phyloP scores from a whole-genome alignment of 2,113 vertebrate species.

The Setophaga petechia region DNA sequence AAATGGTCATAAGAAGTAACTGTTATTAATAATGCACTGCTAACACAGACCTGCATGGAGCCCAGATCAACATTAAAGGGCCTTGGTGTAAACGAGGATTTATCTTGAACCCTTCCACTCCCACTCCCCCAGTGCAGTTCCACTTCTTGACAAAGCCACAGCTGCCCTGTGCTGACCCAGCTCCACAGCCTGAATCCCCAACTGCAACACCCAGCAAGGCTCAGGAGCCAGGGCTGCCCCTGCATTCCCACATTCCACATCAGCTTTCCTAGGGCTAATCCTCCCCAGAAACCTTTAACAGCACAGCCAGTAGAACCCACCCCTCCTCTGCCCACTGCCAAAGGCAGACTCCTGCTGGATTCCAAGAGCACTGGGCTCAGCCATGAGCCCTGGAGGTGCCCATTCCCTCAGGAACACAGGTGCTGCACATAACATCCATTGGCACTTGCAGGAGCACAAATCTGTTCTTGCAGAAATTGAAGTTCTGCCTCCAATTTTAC shows the following conservation, averaged over 20 bases:
- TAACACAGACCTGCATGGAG: background rate
- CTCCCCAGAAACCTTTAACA: background rate
- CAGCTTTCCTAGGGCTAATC: background rate
- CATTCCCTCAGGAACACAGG: background rate
- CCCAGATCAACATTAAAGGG: background rate
- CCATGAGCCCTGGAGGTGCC: fast-evolving
- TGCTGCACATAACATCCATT: fast-evolving
- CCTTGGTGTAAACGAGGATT: background rate
- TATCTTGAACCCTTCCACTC: background rate
- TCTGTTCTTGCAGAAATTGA: background rate
- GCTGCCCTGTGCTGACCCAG: background rate
- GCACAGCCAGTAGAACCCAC: background rate
- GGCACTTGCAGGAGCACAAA: background rate
- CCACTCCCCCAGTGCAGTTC: background rate
- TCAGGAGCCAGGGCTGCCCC: background rate
- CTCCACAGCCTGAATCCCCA: background rate
- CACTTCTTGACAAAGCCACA: background rate
- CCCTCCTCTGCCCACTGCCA: background rate
- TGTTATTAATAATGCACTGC: background rate
- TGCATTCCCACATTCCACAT: background rate
- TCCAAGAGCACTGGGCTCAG: background rate
- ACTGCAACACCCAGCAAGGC: background rate
- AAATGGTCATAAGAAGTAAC: background rate
- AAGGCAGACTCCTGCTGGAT: background rate
- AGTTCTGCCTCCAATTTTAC: background rate